phyloP scores from a whole-genome alignment of 2,797 vertebrate genomes.

The Pterois miles region DNA sequence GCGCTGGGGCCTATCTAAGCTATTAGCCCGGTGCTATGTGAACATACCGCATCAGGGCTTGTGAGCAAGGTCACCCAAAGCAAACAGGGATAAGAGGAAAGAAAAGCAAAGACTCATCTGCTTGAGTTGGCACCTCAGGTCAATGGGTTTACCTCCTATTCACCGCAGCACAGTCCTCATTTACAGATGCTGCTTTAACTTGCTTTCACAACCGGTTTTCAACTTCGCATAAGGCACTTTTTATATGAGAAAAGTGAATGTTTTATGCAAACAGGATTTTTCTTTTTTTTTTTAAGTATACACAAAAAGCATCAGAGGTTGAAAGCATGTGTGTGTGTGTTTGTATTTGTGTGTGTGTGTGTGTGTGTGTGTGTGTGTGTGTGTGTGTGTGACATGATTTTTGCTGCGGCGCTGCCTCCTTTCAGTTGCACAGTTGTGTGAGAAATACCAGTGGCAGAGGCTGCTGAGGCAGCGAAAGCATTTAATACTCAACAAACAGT shows the following conservation, averaged over 20 bases:
- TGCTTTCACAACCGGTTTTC: conserved; percentile 48
- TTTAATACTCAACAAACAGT: conserved; percentile 99
- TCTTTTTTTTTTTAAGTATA: conserved; percentile 27
- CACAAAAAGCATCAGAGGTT: conserved; percentile 57
- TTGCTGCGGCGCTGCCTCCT: conserved; percentile 91
- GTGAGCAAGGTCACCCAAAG: conserved; percentile 91
- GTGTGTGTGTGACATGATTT: conserved; percentile 84
- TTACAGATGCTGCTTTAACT: conserved; percentile 55
- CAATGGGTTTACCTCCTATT: conserved; percentile 74
- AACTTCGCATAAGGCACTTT: conserved; percentile 42
- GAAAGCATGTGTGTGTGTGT: conserved; percentile 45
- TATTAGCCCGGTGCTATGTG: conserved; percentile 77
- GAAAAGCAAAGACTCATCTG: conserved; percentile 85
- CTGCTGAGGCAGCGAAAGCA: conserved; percentile 99
- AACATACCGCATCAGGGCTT: conserved; percentile 71
- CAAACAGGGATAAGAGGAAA: conserved; percentile 89
- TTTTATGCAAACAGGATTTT: conserved; percentile 63
- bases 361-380: conserved; percentile 28
- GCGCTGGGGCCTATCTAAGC: conserved; percentile 61
- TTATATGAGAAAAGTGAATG: conserved; percentile 57
- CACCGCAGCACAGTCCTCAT: conserved; percentile 41
- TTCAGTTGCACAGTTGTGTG: conserved; percentile 98
- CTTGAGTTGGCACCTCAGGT: conserved; percentile 80
- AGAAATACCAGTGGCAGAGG: conserved; percentile 97
- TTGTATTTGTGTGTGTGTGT: conserved; percentile 24